phyloP scores from a whole-genome alignment of 1,140 invertebrate genomes.

The Panagrolaimus sp. region DNA sequence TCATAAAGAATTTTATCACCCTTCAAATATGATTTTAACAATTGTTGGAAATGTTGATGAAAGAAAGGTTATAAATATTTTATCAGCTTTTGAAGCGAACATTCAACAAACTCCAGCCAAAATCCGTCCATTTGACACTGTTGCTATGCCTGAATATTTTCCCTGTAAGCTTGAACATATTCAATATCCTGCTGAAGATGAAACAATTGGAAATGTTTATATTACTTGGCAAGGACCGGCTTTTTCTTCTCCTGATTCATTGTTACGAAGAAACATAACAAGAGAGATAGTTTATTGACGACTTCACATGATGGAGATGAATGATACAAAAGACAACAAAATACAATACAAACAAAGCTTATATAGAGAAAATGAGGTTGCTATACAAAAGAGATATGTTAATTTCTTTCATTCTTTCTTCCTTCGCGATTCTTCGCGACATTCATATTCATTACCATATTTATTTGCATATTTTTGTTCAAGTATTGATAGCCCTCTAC shows the following conservation, averaged over 20 bases:
- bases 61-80: constrained; percentile 69
- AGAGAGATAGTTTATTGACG: no score
- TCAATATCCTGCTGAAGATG: constrained; percentile 62
- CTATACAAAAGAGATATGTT: no score
- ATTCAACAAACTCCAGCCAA: constrained; percentile 60
- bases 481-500: constrained; percentile 76
- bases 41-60: constrained; percentile 74
- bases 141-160: constrained; percentile 62
- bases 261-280: no score
- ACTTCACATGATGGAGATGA: no score
- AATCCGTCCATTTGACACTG: constrained; percentile 67
- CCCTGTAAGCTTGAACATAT: constrained; percentile 64
- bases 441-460: constrained; percentile 60
- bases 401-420: no score
- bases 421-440: background rate
- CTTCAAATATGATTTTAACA: constrained; percentile 79
- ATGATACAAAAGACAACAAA: no score
- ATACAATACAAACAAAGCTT: no score
- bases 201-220: constrained; percentile 18
- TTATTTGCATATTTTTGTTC: constrained; percentile 76
- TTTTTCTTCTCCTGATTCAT: background rate
- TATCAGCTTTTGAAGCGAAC: background rate
- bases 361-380: no score
- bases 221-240: constrained; percentile 9
- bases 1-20: constrained; percentile 77